Percentiles rank a stretch among this genome's conserved stretches.
phyloP scores from a whole-genome alignment of 2,797 vertebrate species.

The Ceyx erithaca region DNA sequence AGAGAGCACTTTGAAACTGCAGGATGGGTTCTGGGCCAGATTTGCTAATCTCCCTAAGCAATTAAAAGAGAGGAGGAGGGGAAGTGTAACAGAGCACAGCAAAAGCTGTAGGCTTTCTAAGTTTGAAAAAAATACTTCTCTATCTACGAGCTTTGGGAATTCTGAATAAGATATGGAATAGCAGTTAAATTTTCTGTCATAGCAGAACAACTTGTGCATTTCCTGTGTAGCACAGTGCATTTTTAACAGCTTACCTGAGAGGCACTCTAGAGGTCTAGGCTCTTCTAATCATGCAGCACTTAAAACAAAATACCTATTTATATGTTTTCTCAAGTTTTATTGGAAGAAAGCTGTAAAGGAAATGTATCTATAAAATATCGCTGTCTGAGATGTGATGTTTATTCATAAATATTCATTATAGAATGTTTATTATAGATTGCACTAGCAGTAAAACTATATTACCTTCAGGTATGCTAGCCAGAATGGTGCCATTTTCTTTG shows the following conservation, averaged over 20 bases:
- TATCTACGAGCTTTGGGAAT: neutral
- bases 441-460: neutral
- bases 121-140: neutral
- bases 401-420: neutral
- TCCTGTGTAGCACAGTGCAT: neutral
- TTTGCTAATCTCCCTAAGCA: slow-evolving; percentile 13
- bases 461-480: neutral
- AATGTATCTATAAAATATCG: neutral
- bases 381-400: neutral
- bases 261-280: neutral
- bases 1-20: neutral
- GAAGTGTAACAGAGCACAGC: neutral
- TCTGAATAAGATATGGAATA: neutral
- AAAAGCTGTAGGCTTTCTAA: neutral
- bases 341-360: neutral
- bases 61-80: neutral
- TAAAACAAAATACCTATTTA: neutral
- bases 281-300: neutral
- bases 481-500: neutral
- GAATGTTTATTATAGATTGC: neutral
- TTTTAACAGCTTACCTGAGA: neutral
- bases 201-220: neutral
- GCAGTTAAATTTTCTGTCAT: neutral
- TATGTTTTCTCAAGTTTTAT: neutral
- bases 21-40: neutral